These are phyloP conservation scores for Sinohyriopsis cumingii DNA, from an alignment of 2,888 invertebrate genomes.

Conservation along the genomic window DNA sequence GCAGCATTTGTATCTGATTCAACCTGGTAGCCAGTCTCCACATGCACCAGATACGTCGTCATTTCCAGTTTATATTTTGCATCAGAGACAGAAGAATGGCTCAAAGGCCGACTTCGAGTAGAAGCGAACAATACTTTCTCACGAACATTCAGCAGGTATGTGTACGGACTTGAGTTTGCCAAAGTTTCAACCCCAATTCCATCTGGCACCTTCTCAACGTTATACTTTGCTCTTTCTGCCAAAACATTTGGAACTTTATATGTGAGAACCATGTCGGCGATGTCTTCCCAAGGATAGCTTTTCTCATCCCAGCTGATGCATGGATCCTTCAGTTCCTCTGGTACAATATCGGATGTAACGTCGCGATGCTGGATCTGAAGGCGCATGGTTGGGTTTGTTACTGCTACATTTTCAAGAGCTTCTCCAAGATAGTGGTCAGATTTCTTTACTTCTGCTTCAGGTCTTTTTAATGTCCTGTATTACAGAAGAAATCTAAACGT, in stretches of 20 bases:
- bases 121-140: constrained; percentile 33
- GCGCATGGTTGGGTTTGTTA: constrained; percentile 17
- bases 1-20: constrained; percentile 36
- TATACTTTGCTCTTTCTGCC: constrained; percentile 23
- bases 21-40: constrained; percentile 33
- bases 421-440: constrained; percentile 28
- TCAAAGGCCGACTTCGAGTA: constrained; percentile 4
- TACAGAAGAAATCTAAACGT: no score
- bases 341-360: background rate
- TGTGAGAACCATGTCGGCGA: constrained; percentile 22
- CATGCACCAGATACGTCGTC: constrained; percentile 35
- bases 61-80: constrained; percentile 18
- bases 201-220: constrained; percentile 18
- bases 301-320: constrained; percentile 22
- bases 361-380: constrained; percentile 30
- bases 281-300: constrained; percentile 25
- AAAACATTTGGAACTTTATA: constrained; percentile 27
- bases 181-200: constrained; percentile 12
- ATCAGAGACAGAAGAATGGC: no score
- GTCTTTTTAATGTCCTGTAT: background rate
- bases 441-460: constrained; percentile 25
- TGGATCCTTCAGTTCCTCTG: constrained; percentile 13
- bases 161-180: constrained; percentile 15
- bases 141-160: constrained; percentile 26
- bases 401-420: constrained; percentile 17